phyloP scores from a whole-genome alignment of 1,140 invertebrate species.

The Drosophila kikkawai region DNA sequence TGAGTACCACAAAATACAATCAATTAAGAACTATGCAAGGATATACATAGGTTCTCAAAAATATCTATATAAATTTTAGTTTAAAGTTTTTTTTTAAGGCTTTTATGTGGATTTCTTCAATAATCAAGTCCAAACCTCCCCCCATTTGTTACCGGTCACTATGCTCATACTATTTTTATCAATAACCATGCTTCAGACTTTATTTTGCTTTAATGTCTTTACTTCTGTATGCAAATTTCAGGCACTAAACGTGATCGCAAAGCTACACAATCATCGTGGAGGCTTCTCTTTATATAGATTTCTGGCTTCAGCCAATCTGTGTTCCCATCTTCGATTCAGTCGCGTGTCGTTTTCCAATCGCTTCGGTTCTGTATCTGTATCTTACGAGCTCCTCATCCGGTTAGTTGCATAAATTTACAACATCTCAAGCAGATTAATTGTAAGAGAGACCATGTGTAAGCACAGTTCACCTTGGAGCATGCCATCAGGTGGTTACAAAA shows the following conservation, averaged over 20 bases:
- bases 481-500: conserved; percentile 35
- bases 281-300: conserved; percentile 16
- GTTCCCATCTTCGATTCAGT: conserved; percentile 39
- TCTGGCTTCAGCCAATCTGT: conserved; percentile 13
- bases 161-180: conserved; percentile 8
- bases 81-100: neutral
- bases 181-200: conserved; percentile 2
- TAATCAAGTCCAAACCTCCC: conserved; percentile 13
- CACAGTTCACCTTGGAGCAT: conserved; percentile 11
- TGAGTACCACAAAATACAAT: neutral
- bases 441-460: conserved; percentile 18
- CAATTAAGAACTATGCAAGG: neutral
- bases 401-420: conserved; percentile 57
- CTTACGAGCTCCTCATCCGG: conserved; percentile 32
- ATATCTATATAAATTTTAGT: neutral
- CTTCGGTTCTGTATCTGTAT: conserved; percentile 29
- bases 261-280: conserved; percentile 26
- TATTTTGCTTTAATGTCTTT: conserved; percentile 22
- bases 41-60: neutral
- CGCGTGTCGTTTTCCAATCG: conserved; percentile 52
- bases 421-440: conserved; percentile 41
- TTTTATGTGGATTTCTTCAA: conserved; percentile 1
- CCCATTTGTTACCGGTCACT: neutral
- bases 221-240: conserved; percentile 45
- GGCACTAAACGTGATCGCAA: conserved; percentile 46